Percentiles rank a stretch among this genome's conserved stretches.
Conservation (phyloP, 2,888 invertebrate species). For the Phrixothrix hirtus region DNA sequence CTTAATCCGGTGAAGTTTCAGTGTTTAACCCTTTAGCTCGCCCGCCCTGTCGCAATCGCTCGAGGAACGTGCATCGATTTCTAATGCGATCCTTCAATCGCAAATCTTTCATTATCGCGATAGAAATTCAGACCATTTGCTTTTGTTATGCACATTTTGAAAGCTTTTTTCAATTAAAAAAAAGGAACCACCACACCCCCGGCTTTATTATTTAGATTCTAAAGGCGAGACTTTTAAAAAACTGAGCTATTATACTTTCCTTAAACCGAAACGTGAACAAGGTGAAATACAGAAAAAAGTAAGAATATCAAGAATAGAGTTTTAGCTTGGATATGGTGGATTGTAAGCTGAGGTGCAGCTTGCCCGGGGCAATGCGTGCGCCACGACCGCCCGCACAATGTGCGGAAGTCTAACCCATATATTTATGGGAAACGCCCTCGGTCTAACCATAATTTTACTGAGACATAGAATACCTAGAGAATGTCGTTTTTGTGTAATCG, state of each 20-base stretch:
- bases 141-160: conserved; percentile 18
- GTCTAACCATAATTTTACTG: conserved; percentile 33
- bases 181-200: conserved; percentile 1
- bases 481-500: conserved; percentile 23
- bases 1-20: conserved; percentile 28
- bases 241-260: conserved; percentile 1
- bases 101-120: conserved; percentile 17
- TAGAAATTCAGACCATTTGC: conserved; percentile 23
- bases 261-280: conserved; percentile 1
- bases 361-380: conserved; percentile 36
- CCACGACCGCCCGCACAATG: conserved; percentile 37
- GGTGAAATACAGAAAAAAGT: conserved; percentile 6
- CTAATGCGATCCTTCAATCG: conserved; percentile 26
- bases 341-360: conserved; percentile 23
- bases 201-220: conserved; percentile 10
- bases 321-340: conserved; percentile 5
- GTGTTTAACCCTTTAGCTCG: conserved; percentile 27
- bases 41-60: conserved; percentile 25
- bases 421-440: conserved; percentile 39
- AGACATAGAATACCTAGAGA: conserved; percentile 30
- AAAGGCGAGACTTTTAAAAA: conserved; percentile 5
- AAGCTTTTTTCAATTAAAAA: conserved; percentile 18
- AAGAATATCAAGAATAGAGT: conserved; percentile 8
- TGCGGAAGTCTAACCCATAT: conserved; percentile 38
- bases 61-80: conserved; percentile 26